These are phyloP conservation scores for Hemicentrotus pulcherrimus DNA, from an alignment of 35 echinoderm and acorn worm genomes.

Conservation along the genomic window DNA sequence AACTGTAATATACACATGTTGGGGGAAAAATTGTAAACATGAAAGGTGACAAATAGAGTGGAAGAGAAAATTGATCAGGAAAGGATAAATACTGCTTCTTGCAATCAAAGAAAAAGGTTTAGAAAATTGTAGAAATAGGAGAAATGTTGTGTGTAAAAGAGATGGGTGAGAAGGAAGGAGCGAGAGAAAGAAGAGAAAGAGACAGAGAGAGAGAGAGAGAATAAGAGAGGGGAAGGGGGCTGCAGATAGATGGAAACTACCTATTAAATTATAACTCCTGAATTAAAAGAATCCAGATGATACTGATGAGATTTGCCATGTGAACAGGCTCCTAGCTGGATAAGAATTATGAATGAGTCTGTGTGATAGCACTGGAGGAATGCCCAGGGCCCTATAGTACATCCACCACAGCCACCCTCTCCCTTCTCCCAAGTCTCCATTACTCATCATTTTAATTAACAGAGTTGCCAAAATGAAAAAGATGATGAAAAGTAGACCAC, in stretches of 20 bases:
- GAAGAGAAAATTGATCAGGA: too few species aligned
- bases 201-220: neutral
- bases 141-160: neutral
- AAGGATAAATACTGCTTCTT: too few species aligned
- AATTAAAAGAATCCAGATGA: neutral
- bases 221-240: neutral
- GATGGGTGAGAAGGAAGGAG: neutral
- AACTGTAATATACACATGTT: too few species aligned
- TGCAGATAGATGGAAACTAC: neutral
- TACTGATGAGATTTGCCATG: neutral
- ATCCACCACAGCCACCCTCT: neutral
- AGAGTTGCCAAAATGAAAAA: slow-evolving; percentile 20
- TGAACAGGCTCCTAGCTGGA: neutral
- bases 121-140: neutral
- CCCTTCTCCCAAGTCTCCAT: slow-evolving; percentile 26
- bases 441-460: slow-evolving; percentile 47
- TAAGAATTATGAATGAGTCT: neutral
- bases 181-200: neutral
- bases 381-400: neutral
- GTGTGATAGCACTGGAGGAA: neutral
- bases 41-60: too few species aligned
- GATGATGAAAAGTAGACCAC: slow-evolving; percentile 19
- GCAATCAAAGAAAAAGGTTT: too few species aligned
- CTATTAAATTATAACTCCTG: neutral
- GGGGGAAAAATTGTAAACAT: too few species aligned